Percentiles rank a stretch among this genome's conserved stretches.
These are phyloP conservation scores for Parotia lawesii DNA, from an alignment of 2,113 vertebrate genomes.

Conservation along the genomic window DNA sequence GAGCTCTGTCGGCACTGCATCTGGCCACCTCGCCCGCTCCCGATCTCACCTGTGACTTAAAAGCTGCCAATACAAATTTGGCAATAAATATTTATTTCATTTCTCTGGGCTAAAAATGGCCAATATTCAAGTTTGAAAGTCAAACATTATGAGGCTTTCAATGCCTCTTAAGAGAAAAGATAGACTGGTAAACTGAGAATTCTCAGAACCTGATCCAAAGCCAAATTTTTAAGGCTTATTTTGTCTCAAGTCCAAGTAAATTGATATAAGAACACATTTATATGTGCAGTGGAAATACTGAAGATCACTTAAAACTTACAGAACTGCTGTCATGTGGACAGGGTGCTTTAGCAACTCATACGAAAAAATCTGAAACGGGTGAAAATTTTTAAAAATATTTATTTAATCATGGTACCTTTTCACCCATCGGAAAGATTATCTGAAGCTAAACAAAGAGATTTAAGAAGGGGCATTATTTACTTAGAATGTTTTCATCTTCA, in stretches of 20 bases:
- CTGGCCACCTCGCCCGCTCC: not conserved
- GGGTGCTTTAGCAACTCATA: not conserved
- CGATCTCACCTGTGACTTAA: not conserved
- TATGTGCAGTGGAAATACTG: not conserved
- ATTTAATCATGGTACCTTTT: not conserved
- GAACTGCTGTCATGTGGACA: not conserved
- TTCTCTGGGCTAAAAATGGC: constrained; percentile 33
- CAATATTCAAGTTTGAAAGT: constrained; percentile 60
- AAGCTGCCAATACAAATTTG: constrained; percentile 59
- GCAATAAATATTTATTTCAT: constrained; percentile 32
- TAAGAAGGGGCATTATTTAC: not conserved
- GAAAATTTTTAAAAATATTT: not conserved
- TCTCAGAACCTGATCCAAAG: not conserved
- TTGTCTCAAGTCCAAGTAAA: not conserved
- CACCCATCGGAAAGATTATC: not conserved
- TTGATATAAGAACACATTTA: not conserved
- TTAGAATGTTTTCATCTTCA: not conserved
- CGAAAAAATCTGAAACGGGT: not conserved
- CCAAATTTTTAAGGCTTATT: not conserved
- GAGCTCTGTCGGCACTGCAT: not conserved
- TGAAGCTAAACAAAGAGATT: not conserved
- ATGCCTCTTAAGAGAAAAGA: constrained; percentile 16
- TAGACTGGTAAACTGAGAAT: not conserved
- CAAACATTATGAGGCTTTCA: constrained; percentile 32
- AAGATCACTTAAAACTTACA: not conserved